phyloP scores from a whole-genome alignment of 1,140 invertebrate genomes.

The Mylabris phalerata region DNA sequence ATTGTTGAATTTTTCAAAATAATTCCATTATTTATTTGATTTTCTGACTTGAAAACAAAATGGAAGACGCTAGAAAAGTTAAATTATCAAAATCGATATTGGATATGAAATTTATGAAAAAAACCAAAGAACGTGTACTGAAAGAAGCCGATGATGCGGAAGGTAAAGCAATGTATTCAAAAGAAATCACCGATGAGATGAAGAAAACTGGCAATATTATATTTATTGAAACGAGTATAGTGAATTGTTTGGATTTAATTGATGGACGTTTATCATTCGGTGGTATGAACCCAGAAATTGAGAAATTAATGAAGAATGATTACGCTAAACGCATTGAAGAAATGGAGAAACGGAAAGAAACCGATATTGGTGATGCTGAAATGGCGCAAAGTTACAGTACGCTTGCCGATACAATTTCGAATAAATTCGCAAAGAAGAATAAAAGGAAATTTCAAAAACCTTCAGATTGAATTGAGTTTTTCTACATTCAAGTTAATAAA shows the following conservation, averaged over 20 bases:
- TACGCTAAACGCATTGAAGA: constrained; percentile 43
- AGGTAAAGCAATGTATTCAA: constrained; percentile 51
- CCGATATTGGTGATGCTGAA: constrained; percentile 62
- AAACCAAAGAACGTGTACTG: constrained; percentile 73
- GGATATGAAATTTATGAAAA: constrained; percentile 87
- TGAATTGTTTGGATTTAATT: constrained; percentile 64
- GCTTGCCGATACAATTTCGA: constrained; percentile 42
- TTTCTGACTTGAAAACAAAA: background rate
- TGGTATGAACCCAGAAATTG: constrained; percentile 85
- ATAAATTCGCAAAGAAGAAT: constrained; percentile 40
- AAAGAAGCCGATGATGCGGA: constrained; percentile 67
- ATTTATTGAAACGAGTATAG: constrained; percentile 64
- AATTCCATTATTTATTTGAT: too few relatives aligned
- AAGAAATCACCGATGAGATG: constrained; percentile 47
- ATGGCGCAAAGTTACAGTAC: constrained; percentile 53
- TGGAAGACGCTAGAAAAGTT: constrained; percentile 15
- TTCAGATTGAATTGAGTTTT: constrained; percentile 2
- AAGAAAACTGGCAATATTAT: constrained; percentile 60
- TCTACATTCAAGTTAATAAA: too few relatives aligned
- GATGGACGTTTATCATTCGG: constrained; percentile 79
- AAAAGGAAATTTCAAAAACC: constrained; percentile 33
- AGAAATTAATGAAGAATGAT: constrained; percentile 59
- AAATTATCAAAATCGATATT: constrained; percentile 62
- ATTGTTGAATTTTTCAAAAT: too few relatives aligned
- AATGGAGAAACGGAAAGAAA: constrained; percentile 46